These are phyloP conservation scores for Uloborus plumipes DNA, from an alignment of 2,888 invertebrate species.

Conservation along the genomic window DNA sequence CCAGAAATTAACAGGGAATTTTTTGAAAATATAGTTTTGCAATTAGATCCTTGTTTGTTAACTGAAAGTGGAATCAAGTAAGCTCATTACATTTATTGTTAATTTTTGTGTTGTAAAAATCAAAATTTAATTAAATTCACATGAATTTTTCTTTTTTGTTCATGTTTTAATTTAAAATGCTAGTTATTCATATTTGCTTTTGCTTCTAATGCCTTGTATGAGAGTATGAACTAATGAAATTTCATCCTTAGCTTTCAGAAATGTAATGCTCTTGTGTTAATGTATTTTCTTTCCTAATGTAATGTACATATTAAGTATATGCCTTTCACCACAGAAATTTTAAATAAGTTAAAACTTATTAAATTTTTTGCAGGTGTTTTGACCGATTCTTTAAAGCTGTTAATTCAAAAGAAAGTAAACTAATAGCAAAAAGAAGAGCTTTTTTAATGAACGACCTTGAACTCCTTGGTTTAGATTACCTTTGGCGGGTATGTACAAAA, in stretches of 20 bases:
- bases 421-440: conserved; percentile 81
- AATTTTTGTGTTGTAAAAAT: too few species aligned
- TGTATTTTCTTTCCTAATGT: too few species aligned
- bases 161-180: neutral
- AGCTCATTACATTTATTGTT: conserved; percentile 64
- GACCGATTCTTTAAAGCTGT: conserved; percentile 93
- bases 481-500: conserved; percentile 84
- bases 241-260: too few species aligned
- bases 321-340: too few species aligned
- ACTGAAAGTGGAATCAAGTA: conserved; percentile 97
- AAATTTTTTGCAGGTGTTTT: conserved; percentile 74
- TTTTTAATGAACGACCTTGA: conserved; percentile 93
- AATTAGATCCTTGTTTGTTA: conserved; percentile 88
- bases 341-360: too few species aligned
- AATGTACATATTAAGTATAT: too few species aligned
- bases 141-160: too few species aligned
- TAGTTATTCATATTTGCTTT: neutral
- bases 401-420: conserved; percentile 93
- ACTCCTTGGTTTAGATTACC: conserved; percentile 94
- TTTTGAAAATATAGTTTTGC: conserved; percentile 93
- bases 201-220: neutral
- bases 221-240: too few species aligned
- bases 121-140: too few species aligned
- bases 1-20: conserved; percentile 96
- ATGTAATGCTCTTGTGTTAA: too few species aligned